Evolutionary conservation across 2,113 vertebrate species (phyloP).

Genomic region (Hippopotamus amphibius): DNA sequence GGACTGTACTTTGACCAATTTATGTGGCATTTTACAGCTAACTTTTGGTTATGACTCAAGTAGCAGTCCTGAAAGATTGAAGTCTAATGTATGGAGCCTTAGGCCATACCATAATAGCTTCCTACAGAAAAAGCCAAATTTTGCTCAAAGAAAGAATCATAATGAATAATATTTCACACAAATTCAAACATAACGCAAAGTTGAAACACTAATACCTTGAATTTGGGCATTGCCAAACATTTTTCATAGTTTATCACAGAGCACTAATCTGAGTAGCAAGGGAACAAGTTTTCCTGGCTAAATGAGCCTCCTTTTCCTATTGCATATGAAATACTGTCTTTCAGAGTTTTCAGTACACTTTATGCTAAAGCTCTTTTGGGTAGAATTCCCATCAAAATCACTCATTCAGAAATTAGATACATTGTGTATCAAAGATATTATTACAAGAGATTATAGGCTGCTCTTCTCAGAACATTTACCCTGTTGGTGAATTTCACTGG

Average conservation of each 20-base stretch:
- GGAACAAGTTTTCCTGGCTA: not conserved
- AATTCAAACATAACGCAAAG: conserved; percentile 16
- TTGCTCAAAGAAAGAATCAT: not conserved
- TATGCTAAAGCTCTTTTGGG: not conserved
- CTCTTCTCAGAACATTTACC: not conserved
- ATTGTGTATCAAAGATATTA: not conserved
- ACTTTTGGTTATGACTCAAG: conserved; percentile 72
- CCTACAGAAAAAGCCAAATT: conserved; percentile 19
- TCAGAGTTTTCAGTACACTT: not conserved
- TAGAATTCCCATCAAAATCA: not conserved
- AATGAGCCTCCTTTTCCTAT: not conserved
- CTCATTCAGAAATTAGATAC: not conserved
- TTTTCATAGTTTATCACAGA: not conserved
- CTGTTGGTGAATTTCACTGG: not conserved
- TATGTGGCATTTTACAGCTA: conserved; percentile 55
- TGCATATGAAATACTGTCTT: not conserved
- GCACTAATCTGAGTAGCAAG: not conserved
- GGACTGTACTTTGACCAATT: conserved; percentile 53
- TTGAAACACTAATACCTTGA: not conserved
- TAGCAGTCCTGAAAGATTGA: conserved; percentile 18
- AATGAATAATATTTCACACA: not conserved
- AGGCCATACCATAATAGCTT: conserved; percentile 24
- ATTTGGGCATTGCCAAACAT: not conserved
- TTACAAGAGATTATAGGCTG: not conserved
- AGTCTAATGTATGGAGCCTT: not conserved